Conservation (phyloP, 2,888 invertebrate genomes). For the Diabrotica balteata region DNA sequence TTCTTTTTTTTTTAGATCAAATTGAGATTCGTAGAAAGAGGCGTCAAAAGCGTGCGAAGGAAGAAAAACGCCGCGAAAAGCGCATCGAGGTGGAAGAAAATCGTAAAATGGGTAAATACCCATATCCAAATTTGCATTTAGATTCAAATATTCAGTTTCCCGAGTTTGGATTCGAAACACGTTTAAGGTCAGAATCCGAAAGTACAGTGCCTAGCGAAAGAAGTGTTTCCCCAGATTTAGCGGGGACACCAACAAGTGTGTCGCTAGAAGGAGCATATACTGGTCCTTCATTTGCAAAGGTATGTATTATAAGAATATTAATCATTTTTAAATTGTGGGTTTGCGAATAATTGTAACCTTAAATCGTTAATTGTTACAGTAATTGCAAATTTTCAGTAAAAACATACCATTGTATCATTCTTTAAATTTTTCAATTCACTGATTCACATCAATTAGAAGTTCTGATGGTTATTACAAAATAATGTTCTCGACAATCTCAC, state of each 20-base stretch:
- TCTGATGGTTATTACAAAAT: no score
- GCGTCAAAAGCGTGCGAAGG: slow-evolving; percentile 75
- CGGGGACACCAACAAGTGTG: slow-evolving; percentile 43
- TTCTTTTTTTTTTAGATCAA: slow-evolving; percentile 66
- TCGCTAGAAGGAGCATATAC: slow-evolving; percentile 48
- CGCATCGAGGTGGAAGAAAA: slow-evolving; percentile 78
- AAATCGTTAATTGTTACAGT: background rate
- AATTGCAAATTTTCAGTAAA: no score
- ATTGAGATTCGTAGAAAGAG: slow-evolving; percentile 71
- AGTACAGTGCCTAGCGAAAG: slow-evolving; percentile 50
- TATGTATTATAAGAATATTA: slow-evolving; percentile 45
- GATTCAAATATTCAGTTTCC: slow-evolving; percentile 68
- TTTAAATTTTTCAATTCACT: no score
- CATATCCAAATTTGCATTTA: slow-evolving; percentile 68
- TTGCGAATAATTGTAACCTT: background rate
- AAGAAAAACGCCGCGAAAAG: slow-evolving; percentile 81
- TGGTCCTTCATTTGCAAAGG: slow-evolving; percentile 69
- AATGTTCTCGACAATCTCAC: no score
- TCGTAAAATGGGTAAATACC: slow-evolving; percentile 72
- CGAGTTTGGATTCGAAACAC: slow-evolving; percentile 51
- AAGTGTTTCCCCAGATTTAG: slow-evolving; percentile 42
- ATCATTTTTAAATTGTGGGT: background rate
- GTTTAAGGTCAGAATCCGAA: slow-evolving; percentile 46
- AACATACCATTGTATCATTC: no score
- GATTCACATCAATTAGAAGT: no score